Conservation (phyloP, 2,113 vertebrate genomes). For the Corythaixoides concolor region DNA sequence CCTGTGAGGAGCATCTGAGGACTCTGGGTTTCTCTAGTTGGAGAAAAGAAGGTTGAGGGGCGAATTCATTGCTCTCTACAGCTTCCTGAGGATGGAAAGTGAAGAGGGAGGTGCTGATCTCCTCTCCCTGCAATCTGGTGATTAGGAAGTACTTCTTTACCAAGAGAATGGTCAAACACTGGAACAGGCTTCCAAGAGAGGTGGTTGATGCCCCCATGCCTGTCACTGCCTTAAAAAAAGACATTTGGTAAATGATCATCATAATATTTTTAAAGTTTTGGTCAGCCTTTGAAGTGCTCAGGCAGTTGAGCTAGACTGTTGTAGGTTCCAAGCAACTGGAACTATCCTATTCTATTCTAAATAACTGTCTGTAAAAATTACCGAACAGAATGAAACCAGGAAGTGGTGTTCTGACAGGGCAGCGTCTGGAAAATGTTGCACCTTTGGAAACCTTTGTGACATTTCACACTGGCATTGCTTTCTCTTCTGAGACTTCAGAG, state of each 20-base stretch:
- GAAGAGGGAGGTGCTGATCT: neutral
- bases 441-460: neutral
- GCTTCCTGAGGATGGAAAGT: neutral
- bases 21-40: neutral
- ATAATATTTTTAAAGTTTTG: neutral
- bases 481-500: neutral
- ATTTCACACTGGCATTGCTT: neutral
- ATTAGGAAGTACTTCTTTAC: neutral
- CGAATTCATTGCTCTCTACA: neutral
- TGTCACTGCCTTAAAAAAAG: neutral
- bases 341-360: neutral
- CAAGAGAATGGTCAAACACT: neutral
- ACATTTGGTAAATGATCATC: neutral
- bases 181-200: neutral
- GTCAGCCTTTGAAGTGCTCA: neutral
- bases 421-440: too few relatives aligned
- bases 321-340: neutral
- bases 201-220: neutral
- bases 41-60: neutral
- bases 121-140: neutral
- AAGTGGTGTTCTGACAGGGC: neutral
- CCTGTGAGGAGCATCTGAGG: accelerated
- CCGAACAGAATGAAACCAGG: neutral
- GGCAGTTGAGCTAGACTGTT: neutral
- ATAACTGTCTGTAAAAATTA: neutral